These are phyloP conservation scores for Drosophila bipectinata DNA, from an alignment of 1,140 invertebrate species.

Conservation along the genomic window DNA sequence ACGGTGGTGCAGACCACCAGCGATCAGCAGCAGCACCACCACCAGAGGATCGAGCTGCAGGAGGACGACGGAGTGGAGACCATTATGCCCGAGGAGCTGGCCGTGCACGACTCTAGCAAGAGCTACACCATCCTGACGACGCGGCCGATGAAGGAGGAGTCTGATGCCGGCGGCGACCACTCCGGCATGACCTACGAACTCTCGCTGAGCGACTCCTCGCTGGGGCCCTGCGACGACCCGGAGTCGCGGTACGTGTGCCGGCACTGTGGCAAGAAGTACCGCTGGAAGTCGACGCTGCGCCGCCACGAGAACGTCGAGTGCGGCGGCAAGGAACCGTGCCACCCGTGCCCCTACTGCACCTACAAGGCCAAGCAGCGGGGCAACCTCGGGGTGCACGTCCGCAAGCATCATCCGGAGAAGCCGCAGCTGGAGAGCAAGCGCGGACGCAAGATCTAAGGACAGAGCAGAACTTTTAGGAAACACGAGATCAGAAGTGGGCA, in stretches of 20 bases:
- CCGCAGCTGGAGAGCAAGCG: conserved; percentile 81
- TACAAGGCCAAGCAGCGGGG: conserved; percentile 92
- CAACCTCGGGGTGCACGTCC: conserved; percentile 91
- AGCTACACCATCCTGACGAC: conserved; percentile 83
- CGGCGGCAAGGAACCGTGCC: conserved; percentile 92
- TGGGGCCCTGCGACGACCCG: conserved; percentile 84
- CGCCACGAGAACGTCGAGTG: conserved; percentile 94
- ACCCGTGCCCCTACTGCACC: conserved; percentile 92
- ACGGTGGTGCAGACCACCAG: conserved; percentile 51
- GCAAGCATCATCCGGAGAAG: conserved; percentile 88
- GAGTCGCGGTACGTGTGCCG: conserved; percentile 90
- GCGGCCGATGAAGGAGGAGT: conserved; percentile 77
- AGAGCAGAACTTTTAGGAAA: neutral
- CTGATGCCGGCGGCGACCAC: conserved; percentile 62
- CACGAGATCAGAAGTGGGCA: neutral
- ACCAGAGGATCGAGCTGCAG: conserved; percentile 64
- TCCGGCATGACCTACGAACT: conserved; percentile 80
- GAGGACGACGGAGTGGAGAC: conserved; percentile 77
- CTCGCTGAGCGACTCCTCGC: conserved; percentile 80
- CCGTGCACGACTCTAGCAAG: conserved; percentile 74
- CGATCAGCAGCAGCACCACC: conserved; percentile 61
- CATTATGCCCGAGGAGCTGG: conserved; percentile 69
- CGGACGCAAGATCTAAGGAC: conserved; percentile 71
- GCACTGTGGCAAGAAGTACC: conserved; percentile 91
- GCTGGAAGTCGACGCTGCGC: conserved; percentile 92